phyloP scores from a whole-genome alignment of 2,113 vertebrate genomes.

The Pavo muticus region DNA sequence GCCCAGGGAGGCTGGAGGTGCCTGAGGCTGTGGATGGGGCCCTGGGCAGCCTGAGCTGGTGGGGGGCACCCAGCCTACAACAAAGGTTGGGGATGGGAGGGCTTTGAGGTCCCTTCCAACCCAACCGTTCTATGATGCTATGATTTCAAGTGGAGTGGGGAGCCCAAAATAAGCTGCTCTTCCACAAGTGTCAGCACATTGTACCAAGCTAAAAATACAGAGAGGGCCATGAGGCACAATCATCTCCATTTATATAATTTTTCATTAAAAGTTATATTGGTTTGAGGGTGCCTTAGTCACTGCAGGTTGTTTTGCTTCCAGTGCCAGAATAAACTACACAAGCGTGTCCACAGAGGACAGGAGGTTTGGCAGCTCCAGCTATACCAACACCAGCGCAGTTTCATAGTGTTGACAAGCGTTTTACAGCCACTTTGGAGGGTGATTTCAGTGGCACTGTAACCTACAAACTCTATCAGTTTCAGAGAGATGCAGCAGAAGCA shows the following conservation, averaged over 20 bases:
- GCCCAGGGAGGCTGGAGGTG: not conserved
- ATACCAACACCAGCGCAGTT: constrained; percentile 37
- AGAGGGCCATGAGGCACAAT: constrained; percentile 46
- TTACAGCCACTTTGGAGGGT: constrained; percentile 70
- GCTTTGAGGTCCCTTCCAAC: not conserved
- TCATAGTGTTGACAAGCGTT: constrained; percentile 57
- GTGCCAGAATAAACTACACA: constrained; percentile 65
- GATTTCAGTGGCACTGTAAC: constrained; percentile 63
- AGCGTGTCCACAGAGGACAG: constrained; percentile 48
- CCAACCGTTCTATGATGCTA: not conserved
- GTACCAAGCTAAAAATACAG: not conserved
- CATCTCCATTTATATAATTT: constrained; percentile 59
- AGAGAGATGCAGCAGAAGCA: constrained; percentile 4
- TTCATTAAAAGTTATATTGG: constrained; percentile 52
- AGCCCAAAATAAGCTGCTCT: constrained; percentile 8
- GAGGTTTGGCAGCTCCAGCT: constrained; percentile 63
- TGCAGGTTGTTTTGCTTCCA: constrained; percentile 63
- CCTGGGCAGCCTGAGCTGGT: not conserved
- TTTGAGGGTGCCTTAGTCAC: constrained; percentile 54
- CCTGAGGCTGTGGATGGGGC: not conserved
- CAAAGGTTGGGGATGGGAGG: no score
- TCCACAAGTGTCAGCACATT: constrained; percentile 5
- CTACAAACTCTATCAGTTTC: constrained; percentile 26
- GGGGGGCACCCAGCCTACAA: not conserved
- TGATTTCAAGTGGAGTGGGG: not conserved